These are phyloP conservation scores for Mormyrops boulengeri DNA, from an alignment of 2,797 vertebrate genomes.

Conservation along the genomic window DNA sequence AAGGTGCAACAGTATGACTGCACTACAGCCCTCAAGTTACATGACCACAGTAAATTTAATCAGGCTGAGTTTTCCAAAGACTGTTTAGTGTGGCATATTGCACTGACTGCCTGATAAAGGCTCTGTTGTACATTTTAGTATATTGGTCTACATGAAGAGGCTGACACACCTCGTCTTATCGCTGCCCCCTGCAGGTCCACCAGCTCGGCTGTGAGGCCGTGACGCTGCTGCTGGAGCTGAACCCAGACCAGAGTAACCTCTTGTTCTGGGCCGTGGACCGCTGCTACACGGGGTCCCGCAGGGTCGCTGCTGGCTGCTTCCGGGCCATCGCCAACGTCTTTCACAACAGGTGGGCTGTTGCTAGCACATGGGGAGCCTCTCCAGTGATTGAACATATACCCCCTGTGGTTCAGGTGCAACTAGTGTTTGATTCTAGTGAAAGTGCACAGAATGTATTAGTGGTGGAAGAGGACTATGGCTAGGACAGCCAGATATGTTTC, in stretches of 20 bases:
- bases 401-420: background rate
- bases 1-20: background rate
- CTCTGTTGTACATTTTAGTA: background rate
- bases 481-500: background rate
- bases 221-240: slow-evolving; percentile 89
- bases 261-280: slow-evolving; percentile 98
- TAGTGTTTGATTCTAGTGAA: background rate
- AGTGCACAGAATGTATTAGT: background rate
- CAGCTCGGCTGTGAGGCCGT: slow-evolving; percentile 96
- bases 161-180: background rate
- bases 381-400: background rate
- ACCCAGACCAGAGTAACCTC: slow-evolving; percentile 97
- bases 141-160: background rate
- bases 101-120: background rate
- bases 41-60: background rate
- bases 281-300: slow-evolving; percentile 90
- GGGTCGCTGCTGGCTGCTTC: slow-evolving; percentile 92
- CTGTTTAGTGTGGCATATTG: background rate
- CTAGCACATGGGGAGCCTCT: background rate
- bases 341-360: slow-evolving; percentile 55
- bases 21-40: background rate
- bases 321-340: slow-evolving; percentile 95
- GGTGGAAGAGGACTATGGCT: background rate
- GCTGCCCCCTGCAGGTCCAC: slow-evolving; percentile 72
- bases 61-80: background rate